Base-by-base conservation (phyloP, 1,140 invertebrate species). In the Mactra quadrangularis region DNA sequence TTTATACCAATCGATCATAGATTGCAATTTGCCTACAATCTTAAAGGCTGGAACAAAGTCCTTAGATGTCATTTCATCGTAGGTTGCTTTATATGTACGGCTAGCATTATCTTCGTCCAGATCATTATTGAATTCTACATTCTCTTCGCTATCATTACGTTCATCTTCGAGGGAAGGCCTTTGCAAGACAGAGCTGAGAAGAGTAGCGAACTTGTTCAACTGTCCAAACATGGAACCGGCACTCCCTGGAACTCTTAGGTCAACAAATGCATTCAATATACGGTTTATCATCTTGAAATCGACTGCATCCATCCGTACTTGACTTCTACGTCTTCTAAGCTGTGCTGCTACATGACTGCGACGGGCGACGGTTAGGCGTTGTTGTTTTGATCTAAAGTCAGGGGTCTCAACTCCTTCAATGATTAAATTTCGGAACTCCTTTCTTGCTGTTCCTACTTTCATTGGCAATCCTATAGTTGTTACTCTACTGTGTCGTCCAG, bases 41-140 rank as follows among this genome's bases (percentile, higher is more conserved):
- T 33, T 57, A 6, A 62, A 19, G 2, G 74, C 59, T 31, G 74
- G 74, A 52, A 76, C 59, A 22, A 76, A 76, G 62, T 76, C 74
- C n/a, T 62, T 76, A 1, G 22, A 29, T 31, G 74, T 33, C 55
- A 47, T 76, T 3, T 76, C 74, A 45, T 35, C 22, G 41, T 50
- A 76, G 1, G 74, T 76, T 9, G 38, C 74, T 52, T 62, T 76
- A 11, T 60, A 17, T 7, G 27, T 68, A 15, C 45, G 13, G 0
- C 29, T 27, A 19, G 11, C 13, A 29, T 13, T 25, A 17, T 50
- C 1, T n/a, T 64, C 41, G 31, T 15, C 11, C 29, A 25, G n/a
- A 0, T 22, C 29, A 17, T 22, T 17, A 33, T 64, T 22, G 7
- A 19, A 1, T 27, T 25, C 22, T 3, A 22, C 33, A n/a, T 27